Conservation (phyloP, 1,140 invertebrate species). For the Microplitis mediator region DNA sequence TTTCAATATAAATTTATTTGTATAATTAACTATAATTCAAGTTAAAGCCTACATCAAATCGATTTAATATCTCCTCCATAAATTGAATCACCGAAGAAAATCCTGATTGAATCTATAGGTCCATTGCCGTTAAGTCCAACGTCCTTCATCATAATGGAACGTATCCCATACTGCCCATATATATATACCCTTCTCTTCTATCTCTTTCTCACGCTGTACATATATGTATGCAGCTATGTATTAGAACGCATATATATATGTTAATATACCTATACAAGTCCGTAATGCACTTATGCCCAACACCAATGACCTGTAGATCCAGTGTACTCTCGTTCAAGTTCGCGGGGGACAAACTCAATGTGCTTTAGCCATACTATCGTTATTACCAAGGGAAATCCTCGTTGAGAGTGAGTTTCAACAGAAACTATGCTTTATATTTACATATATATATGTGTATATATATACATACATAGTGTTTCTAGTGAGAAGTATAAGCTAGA, state of each 20-base stretch:
- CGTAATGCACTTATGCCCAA: conserved; percentile 30
- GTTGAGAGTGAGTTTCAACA: background rate
- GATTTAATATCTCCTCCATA: conserved; percentile 50
- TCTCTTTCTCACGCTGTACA: background rate
- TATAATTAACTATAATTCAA: too few relatives aligned
- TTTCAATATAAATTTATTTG: too few relatives aligned
- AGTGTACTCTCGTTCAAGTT: conserved; percentile 7
- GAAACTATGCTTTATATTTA: background rate
- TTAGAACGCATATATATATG: too few relatives aligned
- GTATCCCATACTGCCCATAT: conserved; percentile 21
- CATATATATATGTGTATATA: background rate
- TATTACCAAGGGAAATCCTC: conserved; percentile 26
- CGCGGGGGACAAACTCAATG: conserved; percentile 3
- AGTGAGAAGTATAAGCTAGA: conserved; percentile 31
- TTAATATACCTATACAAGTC: background rate
- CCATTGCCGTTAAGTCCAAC: conserved; percentile 42
- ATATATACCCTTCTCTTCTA: too few relatives aligned
- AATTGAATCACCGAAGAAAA: conserved; percentile 60
- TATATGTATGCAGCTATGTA: conserved; percentile 9
- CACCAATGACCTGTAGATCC: conserved; percentile 22
- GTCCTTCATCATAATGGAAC: conserved; percentile 48
- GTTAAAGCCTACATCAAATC: conserved; percentile 33
- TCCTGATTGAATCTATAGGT: conserved; percentile 50
- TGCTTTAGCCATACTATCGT: conserved; percentile 8
- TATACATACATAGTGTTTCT: background rate